Conservation (phyloP, 2,888 invertebrate genomes). For the Pterostichus madidus region DNA sequence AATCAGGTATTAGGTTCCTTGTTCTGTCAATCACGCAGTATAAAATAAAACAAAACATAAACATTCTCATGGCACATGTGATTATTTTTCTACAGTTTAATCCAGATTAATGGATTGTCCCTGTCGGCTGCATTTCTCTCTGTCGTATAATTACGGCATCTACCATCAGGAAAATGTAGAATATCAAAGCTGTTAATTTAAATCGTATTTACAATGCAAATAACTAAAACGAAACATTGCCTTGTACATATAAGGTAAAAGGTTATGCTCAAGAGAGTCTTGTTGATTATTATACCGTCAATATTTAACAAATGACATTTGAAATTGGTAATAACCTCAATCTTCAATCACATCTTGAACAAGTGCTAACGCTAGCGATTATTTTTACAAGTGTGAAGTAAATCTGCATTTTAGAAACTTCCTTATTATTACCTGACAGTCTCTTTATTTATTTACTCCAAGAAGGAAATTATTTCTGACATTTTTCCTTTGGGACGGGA, state of each 20-base stretch:
- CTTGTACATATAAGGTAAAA: slow-evolving; percentile 40
- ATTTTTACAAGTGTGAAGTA: slow-evolving; percentile 34
- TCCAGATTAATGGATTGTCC: slow-evolving; percentile 43
- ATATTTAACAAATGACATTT: slow-evolving; percentile 49
- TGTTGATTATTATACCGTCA: slow-evolving; percentile 39
- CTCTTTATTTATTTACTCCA: slow-evolving; percentile 38
- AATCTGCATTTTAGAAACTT: slow-evolving; percentile 52
- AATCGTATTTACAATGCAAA: slow-evolving; percentile 34
- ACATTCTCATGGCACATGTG: slow-evolving; percentile 19
- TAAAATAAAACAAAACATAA: slow-evolving; percentile 36
- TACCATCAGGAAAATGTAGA: slow-evolving; percentile 25
- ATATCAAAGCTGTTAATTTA: slow-evolving; percentile 26
- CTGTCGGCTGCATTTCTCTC: slow-evolving; percentile 39
- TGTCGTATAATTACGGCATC: slow-evolving; percentile 21
- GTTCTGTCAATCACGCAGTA: slow-evolving; percentile 14
- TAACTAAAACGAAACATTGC: slow-evolving; percentile 12
- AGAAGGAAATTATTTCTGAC: slow-evolving; percentile 40
- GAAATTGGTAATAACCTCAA: slow-evolving; percentile 40
- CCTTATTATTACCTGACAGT: slow-evolving; percentile 43
- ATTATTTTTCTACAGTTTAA: slow-evolving; percentile 29
- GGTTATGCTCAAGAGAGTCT: slow-evolving; percentile 3
- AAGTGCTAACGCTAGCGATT: background rate
- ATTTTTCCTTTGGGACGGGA: slow-evolving; percentile 7
- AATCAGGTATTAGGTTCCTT: slow-evolving; percentile 5
- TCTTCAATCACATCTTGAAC: slow-evolving; percentile 49